Evolutionary conservation across 2,888 invertebrate genomes (phyloP), one percentile per base, ranked within the genome.

Genomic region (Galerucella calmariensis): DNA sequence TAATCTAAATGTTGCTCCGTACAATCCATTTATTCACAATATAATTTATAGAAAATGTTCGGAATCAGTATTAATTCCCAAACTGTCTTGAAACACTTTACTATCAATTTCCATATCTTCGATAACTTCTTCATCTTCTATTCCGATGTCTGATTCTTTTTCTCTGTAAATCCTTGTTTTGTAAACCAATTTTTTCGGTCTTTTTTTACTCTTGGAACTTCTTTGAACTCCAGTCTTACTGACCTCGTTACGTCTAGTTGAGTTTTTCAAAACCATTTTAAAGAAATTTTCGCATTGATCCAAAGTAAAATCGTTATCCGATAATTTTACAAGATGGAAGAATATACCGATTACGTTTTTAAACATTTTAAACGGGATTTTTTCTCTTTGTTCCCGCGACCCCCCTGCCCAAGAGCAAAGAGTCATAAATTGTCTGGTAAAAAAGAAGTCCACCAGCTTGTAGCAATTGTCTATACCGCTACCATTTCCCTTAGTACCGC

Each of bases 351-450:
- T 79, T 0, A 73, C 59, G 67, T 79, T 74, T 67, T 77, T 75
- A 48, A 44, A 79, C 27, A 74, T 56, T 56, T 79, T 78, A 44
- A 78, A 79, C 0, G 75, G 73, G 51, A 79, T 67, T 69, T 80
- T 80, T 74, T 72, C 75, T 53, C 74, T 78, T 61, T 69, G 56
- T 24, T 68, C 71, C 62, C 74, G 59, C 41, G 79, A 35, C 4
- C 79, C 77, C 16, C 79, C 80, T 46, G 80, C 73, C 77, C 79
- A 80, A 2, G 78, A 79, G 58, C 79, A 78, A 20, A 75, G 56
- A 2, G 75, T 77, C 71, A 80, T 72, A 14, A 79, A 80, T 48
- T 78, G 72, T 66, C 79, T 63, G 11, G 75, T 58, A 56, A 80
- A 80, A 20, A 79, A 44, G 65, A 65, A 75, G 68, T 79, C 79